These are phyloP conservation scores for Calycopis cecrops DNA, from an alignment of 1,140 invertebrate genomes.

Conservation along the genomic window DNA sequence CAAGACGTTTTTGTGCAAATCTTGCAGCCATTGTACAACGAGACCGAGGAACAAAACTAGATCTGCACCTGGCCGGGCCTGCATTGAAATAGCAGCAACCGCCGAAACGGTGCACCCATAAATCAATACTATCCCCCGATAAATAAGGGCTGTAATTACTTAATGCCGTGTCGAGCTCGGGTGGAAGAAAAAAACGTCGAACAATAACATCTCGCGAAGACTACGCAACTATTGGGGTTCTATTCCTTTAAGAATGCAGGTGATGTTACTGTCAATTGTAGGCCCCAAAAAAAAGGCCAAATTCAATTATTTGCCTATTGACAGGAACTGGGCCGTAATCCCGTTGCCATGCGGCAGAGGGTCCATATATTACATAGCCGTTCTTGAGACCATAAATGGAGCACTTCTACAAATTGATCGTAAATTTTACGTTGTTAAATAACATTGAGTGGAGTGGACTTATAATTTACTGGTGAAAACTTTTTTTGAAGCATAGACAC, in stretches of 20 bases:
- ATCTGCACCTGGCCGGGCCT: constrained; percentile 52
- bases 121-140: constrained; percentile 46
- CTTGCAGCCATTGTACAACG: constrained; percentile 59
- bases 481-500: too few relatives aligned
- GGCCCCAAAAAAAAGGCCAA: constrained; percentile 44
- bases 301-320: constrained; percentile 65
- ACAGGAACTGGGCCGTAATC: constrained; percentile 48
- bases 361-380: constrained; percentile 20
- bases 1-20: constrained; percentile 66
- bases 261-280: constrained; percentile 43
- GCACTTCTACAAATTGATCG: constrained; percentile 58
- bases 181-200: constrained; percentile 29
- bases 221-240: constrained; percentile 11
- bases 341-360: constrained; percentile 32
- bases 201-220: constrained; percentile 34
- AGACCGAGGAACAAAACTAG: constrained; percentile 57
- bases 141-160: constrained; percentile 62
- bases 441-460: constrained; percentile 18
- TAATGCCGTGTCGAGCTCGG: constrained; percentile 21
- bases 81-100: constrained; percentile 34
- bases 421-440: constrained; percentile 51
- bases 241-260: constrained; percentile 44
- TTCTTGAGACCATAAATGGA: constrained; percentile 30
- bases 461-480: too few relatives aligned
- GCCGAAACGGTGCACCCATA: constrained; percentile 32